Conservation (phyloP, 2,888 invertebrate genomes). For the Athrips mouffetella region DNA sequence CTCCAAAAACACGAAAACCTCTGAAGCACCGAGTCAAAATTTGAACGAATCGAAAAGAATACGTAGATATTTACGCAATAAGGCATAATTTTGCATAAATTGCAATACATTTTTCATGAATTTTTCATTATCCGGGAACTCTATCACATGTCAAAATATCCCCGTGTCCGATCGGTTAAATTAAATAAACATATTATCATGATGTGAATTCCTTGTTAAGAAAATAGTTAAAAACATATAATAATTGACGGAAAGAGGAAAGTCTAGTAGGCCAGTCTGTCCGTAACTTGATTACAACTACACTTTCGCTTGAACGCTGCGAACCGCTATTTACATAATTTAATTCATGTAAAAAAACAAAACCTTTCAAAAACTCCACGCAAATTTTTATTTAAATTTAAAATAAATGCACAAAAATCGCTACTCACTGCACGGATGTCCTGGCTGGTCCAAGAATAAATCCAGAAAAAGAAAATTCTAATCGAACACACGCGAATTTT, state of each 20-base stretch:
- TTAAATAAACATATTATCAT: no score
- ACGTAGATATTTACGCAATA: no score
- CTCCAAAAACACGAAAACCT: no score
- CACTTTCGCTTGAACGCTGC: slow-evolving; percentile 21
- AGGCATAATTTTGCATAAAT: no score
- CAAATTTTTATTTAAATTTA: neutral
- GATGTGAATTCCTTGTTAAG: no score
- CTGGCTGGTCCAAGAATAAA: neutral
- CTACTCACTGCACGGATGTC: neutral
- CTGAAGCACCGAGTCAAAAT: no score
- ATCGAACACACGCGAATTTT: slow-evolving; percentile 34
- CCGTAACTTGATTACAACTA: neutral
- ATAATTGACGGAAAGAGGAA: neutral
- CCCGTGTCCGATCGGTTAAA: no score
- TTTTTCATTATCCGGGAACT: no score
- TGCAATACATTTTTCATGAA: no score
- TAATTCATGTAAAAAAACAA: neutral
- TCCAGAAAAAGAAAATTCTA: neutral
- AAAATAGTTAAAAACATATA: no score
- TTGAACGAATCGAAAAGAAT: no score
- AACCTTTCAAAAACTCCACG: neutral
- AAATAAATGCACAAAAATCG: neutral
- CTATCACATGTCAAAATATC: no score
- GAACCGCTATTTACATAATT: slow-evolving; percentile 8
- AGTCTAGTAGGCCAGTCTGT: slow-evolving; percentile 19